Evolutionary conservation across 2,888 invertebrate species (phyloP).

Genomic region (Diarsia rubi): DNA sequence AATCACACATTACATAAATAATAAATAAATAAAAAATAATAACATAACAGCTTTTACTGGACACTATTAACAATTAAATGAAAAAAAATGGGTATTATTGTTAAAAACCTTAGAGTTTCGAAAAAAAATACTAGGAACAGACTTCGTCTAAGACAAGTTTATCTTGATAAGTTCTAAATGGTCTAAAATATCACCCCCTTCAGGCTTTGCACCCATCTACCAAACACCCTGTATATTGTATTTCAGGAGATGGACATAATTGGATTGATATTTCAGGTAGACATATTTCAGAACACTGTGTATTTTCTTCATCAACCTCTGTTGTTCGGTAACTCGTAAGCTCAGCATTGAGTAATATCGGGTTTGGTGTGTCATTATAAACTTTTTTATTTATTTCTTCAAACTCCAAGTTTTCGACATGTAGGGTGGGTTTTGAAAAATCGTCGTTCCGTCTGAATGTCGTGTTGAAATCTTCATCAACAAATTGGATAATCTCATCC

Average conservation of each 20-base stretch:
- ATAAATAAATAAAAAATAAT: too few relatives aligned
- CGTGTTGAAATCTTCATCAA: conserved; percentile 21
- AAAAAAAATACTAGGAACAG: too few relatives aligned
- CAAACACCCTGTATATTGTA: too few relatives aligned
- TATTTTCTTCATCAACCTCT: conserved; percentile 17
- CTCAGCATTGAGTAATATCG: conserved; percentile 13
- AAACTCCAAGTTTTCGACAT: conserved; percentile 11
- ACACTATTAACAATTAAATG: too few relatives aligned
- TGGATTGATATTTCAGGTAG: conserved; percentile 14
- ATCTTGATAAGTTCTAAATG: too few relatives aligned
- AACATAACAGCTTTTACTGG: too few relatives aligned
- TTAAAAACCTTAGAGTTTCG: too few relatives aligned
- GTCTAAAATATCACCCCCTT: too few relatives aligned
- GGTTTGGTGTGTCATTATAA: conserved; percentile 11
- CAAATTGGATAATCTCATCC: conserved; percentile 9
- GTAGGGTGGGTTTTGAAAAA: conserved; percentile 1
- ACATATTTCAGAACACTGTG: conserved; percentile 17
- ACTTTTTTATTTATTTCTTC: conserved; percentile 1
- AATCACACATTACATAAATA: too few relatives aligned
- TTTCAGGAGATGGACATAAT: conserved; percentile 2
- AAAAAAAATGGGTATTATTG: too few relatives aligned
- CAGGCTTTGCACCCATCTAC: too few relatives aligned
- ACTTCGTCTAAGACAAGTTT: too few relatives aligned
- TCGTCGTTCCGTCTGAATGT: conserved; percentile 3
- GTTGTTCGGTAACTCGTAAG: conserved; percentile 7